These are phyloP conservation scores for Pocillopora damicornis DNA, from an alignment of 64 coral and sea anemone genomes.

Conservation along the genomic window DNA sequence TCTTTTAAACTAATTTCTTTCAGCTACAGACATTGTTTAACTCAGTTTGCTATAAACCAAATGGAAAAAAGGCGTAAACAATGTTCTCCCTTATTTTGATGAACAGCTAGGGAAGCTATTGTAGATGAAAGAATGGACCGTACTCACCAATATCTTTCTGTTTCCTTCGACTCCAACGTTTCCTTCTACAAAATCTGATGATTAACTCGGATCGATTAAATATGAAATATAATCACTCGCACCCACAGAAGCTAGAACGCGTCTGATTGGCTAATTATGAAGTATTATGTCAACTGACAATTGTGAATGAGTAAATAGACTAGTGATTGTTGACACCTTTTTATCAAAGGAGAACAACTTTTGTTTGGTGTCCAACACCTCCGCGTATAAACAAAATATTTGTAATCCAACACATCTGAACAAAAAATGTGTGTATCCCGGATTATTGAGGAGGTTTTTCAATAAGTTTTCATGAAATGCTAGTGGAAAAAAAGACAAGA, in stretches of 20 bases:
- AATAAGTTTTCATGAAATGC: too few species aligned
- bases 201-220: not conserved
- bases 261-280: constrained; percentile 4
- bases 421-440: not conserved
- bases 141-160: not conserved
- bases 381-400: not conserved
- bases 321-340: not conserved
- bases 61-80: too few species aligned
- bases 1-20: too few species aligned
- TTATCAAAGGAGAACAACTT: not conserved
- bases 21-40: too few species aligned
- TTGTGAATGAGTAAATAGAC: not conserved
- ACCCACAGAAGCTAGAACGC: too few species aligned
- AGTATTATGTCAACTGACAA: constrained; percentile 31
- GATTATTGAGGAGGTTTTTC: not conserved
- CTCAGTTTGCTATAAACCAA: too few species aligned
- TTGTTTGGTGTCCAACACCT: constrained; percentile 24
- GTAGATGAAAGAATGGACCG: not conserved
- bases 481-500: too few species aligned
- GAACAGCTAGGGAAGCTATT: not conserved
- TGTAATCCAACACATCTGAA: not conserved
- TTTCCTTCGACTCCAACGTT: too few species aligned
- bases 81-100: too few species aligned
- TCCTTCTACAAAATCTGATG: not conserved
- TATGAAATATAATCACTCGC: not conserved